Evolutionary conservation across 2,888 invertebrate genomes (phyloP), one percentile per base, ranked within the genome.

Genomic region (Drosophila ezoana): DNA sequence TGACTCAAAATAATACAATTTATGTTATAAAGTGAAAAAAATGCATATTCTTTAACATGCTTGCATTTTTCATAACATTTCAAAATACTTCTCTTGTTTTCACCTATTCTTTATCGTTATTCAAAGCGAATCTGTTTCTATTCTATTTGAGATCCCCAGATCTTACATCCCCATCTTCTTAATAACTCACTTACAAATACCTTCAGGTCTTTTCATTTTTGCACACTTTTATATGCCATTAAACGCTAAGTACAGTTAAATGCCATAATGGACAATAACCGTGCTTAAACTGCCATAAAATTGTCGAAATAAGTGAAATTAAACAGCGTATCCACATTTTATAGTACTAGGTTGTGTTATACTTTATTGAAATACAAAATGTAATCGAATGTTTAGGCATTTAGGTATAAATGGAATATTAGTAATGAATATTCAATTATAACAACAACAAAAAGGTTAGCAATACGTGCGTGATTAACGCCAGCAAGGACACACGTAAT

Each of bases 251-350:
- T 37, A 45, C 73, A 59, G 69, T 65, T 67, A 70, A 20, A 13
- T 59, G 76, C 4, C 71, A 61, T 47, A 58, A 65, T 53, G 63
- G 44, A 11, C 43, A 47, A 65, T 66, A 70, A 81, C 47, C 48
- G 84, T 69, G 63, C 45, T 71, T 81, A 85, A 82, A 66, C 70
- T 79, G 61, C 70, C 70, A 75, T 79, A 75, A 87, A 87, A 82
- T 75, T 68, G 67, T 40, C 49, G 14, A 74, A 75, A 67, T 60
- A 33, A n/a, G 11, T 33, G 3, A 60, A 60, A 57, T 44, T 45
- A 60, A 51, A 47, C 9, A 61, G 43, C 47, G 52, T 61, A 37
- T 51, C 56, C 33, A 20, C n/a, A 47, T 43, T 51, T 44, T 40
- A 10, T 33, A 32, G 18, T 45, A 44, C 14, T 52, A 23, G 41